phyloP scores from a whole-genome alignment of 2,888 invertebrate species.

The Acleris emargana region DNA sequence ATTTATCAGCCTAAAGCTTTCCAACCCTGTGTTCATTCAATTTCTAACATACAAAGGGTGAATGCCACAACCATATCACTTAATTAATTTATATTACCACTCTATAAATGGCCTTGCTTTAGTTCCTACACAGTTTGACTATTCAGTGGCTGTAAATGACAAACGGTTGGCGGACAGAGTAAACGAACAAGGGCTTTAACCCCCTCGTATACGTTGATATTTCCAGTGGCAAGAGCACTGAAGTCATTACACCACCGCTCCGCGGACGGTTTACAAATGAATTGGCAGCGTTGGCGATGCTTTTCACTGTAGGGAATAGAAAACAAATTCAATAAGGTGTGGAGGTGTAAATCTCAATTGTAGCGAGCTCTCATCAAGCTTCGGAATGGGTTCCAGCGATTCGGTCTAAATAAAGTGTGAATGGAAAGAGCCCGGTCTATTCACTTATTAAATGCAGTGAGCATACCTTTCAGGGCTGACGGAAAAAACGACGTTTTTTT shows the following conservation, averaged over 20 bases:
- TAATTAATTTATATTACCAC: conserved; percentile 28
- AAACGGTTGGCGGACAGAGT: conserved; percentile 9
- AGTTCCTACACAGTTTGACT: conserved; percentile 30
- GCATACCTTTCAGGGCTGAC: background rate
- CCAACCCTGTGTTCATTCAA: background rate
- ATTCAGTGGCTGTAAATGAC: conserved; percentile 37
- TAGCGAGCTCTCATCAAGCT: conserved; percentile 57
- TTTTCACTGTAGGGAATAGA: conserved; percentile 44
- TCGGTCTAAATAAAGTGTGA: conserved; percentile 53
- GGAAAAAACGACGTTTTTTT: too few relatives aligned
- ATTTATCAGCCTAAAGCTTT: too few relatives aligned
- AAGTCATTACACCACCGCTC: conserved; percentile 43
- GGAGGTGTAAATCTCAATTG: conserved; percentile 67
- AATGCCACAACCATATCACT: background rate
- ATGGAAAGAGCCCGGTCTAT: conserved; percentile 38
- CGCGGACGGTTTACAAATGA: conserved; percentile 52
- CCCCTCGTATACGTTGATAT: background rate
- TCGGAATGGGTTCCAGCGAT: conserved; percentile 50
- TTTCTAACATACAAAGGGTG: background rate
- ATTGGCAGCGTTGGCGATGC: conserved; percentile 43
- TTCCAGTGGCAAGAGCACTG: conserved; percentile 1
- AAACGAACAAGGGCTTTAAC: conserved; percentile 9
- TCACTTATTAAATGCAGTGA: background rate
- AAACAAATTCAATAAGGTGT: conserved; percentile 62
- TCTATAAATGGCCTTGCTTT: conserved; percentile 18